Evolutionary conservation across 1,140 invertebrate species (phyloP), one percentile per base, ranked within the genome.

Genomic region (Dreissena polymorpha): DNA sequence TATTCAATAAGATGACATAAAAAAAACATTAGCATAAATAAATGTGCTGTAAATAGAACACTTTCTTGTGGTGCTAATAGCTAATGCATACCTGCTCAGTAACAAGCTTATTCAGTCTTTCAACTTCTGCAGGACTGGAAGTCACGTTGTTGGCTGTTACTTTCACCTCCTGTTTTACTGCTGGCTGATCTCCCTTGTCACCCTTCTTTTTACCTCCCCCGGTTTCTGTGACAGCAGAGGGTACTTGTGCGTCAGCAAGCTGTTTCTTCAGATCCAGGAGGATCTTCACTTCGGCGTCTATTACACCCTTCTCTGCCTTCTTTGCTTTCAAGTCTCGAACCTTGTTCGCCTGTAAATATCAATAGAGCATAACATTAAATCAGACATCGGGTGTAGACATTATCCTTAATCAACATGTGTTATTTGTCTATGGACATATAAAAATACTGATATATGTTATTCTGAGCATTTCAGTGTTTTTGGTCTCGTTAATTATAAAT

Each of bases 261-360:
- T 95, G 94, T 86, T 95, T 95, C 90, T 97, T 97, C n/a, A 97
- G 91, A 29, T 95, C 93, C 29, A 97, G 90, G n/a, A 97, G 92
- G 63, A 94, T 94, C 53, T 94, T 92, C 39, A 97, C 95, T 92
- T 96, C 96, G 10, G 95, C 95, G 89, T 96, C 95, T 94, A 96
- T 96, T 1, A 95, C 93, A 16, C 93, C 87, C 88, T 97, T 97
- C 68, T 96, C 96, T 77, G 94, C 95, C 77, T 95, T 96, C 23
- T 94, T 94, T 0, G 94, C 91, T 93, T 97, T 97, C 2, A 97
- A 83, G 72, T 95, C 92, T 84, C 96, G 94, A 0, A 97, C 96
- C 89, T 95, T 94, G n/a, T 95, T 94, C 13, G 95, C 96, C 95
- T 97, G 92, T 69, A 93, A 86, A 63, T 49, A 10, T 23, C 2